Percentiles rank a stretch among this genome's conserved stretches.
Evolutionary conservation across 2,888 invertebrate species (phyloP).

Genomic region (Hofmannophila pseudospretella): DNA sequence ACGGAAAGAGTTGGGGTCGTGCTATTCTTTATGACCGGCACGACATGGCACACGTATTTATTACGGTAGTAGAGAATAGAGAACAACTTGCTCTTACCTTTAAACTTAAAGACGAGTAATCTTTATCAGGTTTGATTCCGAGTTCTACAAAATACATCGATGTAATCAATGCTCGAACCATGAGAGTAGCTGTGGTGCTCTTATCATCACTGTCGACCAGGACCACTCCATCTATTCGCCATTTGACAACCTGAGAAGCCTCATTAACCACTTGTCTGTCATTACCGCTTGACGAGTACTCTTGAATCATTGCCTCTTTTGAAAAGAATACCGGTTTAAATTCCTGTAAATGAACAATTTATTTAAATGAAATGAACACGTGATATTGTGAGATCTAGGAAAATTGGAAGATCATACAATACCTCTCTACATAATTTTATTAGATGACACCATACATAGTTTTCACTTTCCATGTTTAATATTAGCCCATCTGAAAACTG

Average conservation of each 20-base stretch:
- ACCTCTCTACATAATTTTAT: slow-evolving; percentile 23
- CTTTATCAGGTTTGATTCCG: slow-evolving; percentile 10
- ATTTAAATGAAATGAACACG: background rate
- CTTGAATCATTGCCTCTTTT: slow-evolving; percentile 16
- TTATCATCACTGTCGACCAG: slow-evolving; percentile 13
- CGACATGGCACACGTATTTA: no score
- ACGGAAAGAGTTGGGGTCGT: no score
- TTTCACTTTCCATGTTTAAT: slow-evolving; percentile 21
- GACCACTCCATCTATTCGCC: slow-evolving; percentile 23
- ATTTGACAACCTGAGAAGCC: slow-evolving; percentile 18
- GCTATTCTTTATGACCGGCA: no score
- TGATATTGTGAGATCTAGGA: no score
- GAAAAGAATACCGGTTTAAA: slow-evolving; percentile 25
- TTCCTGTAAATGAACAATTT: slow-evolving; percentile 19
- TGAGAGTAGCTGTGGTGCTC: slow-evolving; percentile 14
- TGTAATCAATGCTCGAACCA: slow-evolving; percentile 20
- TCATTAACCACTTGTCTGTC: slow-evolving; percentile 20
- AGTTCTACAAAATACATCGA: slow-evolving; percentile 22
- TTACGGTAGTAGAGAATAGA: no score
- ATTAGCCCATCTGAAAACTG: slow-evolving; percentile 37
- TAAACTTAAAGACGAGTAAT: slow-evolving; percentile 22
- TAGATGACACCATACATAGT: slow-evolving; percentile 12
- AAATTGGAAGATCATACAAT: background rate
- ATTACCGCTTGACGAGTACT: slow-evolving; percentile 18
- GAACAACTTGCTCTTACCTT: no score